Conservation (phyloP, 2,888 invertebrate genomes). For the Caenorhabditis sulstoni region DNA sequence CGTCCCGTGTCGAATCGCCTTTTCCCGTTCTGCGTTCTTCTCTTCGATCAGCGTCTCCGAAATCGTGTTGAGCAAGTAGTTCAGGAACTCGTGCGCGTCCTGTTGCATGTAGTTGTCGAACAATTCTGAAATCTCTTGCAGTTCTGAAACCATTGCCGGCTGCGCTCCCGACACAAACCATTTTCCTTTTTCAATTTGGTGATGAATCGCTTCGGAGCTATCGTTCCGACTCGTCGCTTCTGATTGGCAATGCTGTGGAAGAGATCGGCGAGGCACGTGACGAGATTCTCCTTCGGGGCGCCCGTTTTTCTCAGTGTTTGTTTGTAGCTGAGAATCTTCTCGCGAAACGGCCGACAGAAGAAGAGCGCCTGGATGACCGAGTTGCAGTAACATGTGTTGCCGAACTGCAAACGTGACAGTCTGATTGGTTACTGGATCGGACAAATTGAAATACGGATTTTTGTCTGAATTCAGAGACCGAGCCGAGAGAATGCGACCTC, state of each 20-base stretch:
- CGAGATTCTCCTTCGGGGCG: slow-evolving; percentile 90
- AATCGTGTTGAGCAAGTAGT: slow-evolving; percentile 98
- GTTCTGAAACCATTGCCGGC: no score
- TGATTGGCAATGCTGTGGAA: slow-evolving; percentile 99
- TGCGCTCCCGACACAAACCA: slow-evolving; percentile 84
- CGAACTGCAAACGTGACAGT: slow-evolving; percentile 87
- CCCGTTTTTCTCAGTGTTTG: slow-evolving; percentile 81
- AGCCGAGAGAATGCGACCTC: no score
- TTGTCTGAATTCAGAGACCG: no score
- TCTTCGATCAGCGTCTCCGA: slow-evolving; percentile 90
- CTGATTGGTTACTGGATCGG: no score
- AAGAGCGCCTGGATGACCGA: slow-evolving; percentile 99
- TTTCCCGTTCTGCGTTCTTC: slow-evolving; percentile 64
- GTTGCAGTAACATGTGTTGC: slow-evolving; percentile 99
- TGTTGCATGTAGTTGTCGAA: slow-evolving; percentile 98
- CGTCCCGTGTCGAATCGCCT: slow-evolving; percentile 59
- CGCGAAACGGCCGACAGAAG: slow-evolving; percentile 98
- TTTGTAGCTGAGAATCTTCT: slow-evolving; percentile 98
- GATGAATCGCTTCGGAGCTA: slow-evolving; percentile 99
- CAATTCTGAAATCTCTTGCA: slow-evolving; percentile 86
- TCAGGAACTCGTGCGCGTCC: slow-evolving; percentile 99
- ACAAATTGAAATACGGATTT: no score
- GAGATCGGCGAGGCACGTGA: slow-evolving; percentile 97
- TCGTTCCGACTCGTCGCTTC: slow-evolving; percentile 98
- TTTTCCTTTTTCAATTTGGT: slow-evolving; percentile 97